phyloP scores from a whole-genome alignment of 2,113 vertebrate species.

The Thinocorus orbignyianus region DNA sequence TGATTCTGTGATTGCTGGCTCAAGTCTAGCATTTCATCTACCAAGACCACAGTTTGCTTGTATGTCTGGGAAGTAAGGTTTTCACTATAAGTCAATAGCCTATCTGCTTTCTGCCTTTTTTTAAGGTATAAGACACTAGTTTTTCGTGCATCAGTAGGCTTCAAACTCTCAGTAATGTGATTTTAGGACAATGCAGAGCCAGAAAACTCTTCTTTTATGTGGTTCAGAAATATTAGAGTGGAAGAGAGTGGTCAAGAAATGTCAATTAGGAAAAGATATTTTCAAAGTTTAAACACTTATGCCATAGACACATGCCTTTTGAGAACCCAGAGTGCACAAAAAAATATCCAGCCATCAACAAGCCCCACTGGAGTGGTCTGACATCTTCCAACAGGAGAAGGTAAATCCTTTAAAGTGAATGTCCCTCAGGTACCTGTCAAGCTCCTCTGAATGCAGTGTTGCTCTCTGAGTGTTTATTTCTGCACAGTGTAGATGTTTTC shows the following conservation, averaged over 20 bases:
- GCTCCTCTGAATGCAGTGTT: not conserved
- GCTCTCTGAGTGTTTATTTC: not conserved
- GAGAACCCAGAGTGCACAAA: not conserved
- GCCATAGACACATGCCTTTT: fast-evolving
- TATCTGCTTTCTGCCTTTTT: not conserved
- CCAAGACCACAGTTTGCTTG: not conserved
- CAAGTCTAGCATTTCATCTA: not conserved
- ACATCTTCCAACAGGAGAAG: not conserved
- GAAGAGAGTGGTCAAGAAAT: not conserved
- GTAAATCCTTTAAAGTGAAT: not conserved
- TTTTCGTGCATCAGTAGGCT: not conserved
- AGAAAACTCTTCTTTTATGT: not conserved
- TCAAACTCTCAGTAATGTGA: not conserved
- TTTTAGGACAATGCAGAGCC: not conserved
- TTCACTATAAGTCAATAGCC: not conserved
- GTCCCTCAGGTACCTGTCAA: not conserved
- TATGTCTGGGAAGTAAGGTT: not conserved
- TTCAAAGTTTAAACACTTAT: not conserved
- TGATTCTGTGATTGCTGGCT: not conserved
- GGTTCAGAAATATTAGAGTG: not conserved
- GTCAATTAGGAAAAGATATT: not conserved
- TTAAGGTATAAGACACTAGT: not conserved
- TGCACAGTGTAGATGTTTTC: not conserved
- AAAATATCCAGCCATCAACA: not conserved
- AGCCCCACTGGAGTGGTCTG: not conserved